Base-by-base conservation (phyloP, 2,797 vertebrate genomes). In the Ambastaia sidthimunki region DNA sequence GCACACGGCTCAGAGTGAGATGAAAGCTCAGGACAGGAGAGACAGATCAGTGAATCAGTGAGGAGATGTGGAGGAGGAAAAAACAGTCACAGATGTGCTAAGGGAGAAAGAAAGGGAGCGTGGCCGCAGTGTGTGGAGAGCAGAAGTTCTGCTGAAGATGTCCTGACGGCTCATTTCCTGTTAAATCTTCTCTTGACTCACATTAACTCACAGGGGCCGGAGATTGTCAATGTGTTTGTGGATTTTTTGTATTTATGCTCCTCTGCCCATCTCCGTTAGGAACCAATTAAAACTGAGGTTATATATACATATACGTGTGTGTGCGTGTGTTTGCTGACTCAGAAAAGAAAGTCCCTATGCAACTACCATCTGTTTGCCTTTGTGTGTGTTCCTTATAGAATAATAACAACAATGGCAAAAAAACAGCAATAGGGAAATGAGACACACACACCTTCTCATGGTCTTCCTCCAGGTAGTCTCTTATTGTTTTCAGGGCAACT, bases 391-490 rank as follows among this genome's bases (percentile, higher is more conserved):
- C 44, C 72, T 75, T 54, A 23, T 74, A 48, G 60, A 66, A 84
- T 78, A 83, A 80, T 68, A 83, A 82, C 83, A 86, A 71, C 77
- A 78, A 76, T 54, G 28, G 71, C 67, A 75, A 75, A 79, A 84
- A 78, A 70, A 77, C 59, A 80, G 60, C 71, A 74, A 57, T 65
- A 57, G 74, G 80, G 80, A 84, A 71, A 41, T 41, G 44, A 23
- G n/a, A 55, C 12, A 66, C 65, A 87, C 90, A 41, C 37, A 41
- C 37, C 94, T 96, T 94, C 82, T 93, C 91, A 65, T 93, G 93
- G 86, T 96, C 92, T 52, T 94, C 88, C 79, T 96, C 94, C 87
- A 97, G 92, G 93, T 93, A 97, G 79, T 93, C 89, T 83, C 94
- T 93, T 86, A 96, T 91, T 3, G 94, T 87, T 19, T 86, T 84